Base-by-base conservation (phyloP, 2,113 vertebrate species). In the Peromyscus polionotus region DNA sequence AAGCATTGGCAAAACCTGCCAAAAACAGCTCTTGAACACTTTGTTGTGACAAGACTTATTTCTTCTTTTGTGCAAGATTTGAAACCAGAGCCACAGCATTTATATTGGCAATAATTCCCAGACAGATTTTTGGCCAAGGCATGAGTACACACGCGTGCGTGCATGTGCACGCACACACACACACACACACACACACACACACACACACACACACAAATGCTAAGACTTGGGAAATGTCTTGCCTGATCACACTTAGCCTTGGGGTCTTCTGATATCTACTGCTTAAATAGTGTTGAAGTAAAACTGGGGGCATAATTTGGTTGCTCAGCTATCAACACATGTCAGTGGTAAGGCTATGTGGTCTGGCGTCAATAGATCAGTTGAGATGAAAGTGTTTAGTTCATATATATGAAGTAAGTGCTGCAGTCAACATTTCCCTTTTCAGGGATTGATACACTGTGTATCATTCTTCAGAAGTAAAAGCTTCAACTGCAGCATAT, bases 41-140 rank as follows among this genome's bases (percentile, higher is more conserved):
- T 93, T 48, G 51, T 94, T 96, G 20, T 97, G 87, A 94, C 96
- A 97, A 95, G 92, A 96, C 45, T 95, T 91, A 59, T 87, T 97
- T 94, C 83, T 96, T 45, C 59, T 97, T 67, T 92, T 95, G 75
- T 59, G 97, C 48, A 94, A 95, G 88, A 95, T 95, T 95, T 95
- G 95, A 97, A 98, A 96, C 90, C 72, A 94, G 88, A 95, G 85
- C 88, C 45, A 59, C 39, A 93, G 33, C 65, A 70, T 97, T 94
- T 95, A 45, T 24, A 14, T 36, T 94, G 48, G 76, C 79, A 80
- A 17, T 88, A 87, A 90, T 73, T 96, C 57, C 22, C 61, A 91
- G 90, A 51, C 80, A 89, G 16, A 54, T 89, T 95, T 97, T 96
- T 93, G 81, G 91, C 73, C 48, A 39, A 93, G 61, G 72, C 36